Conservation (phyloP, 2,888 invertebrate genomes). For the Neoascia interrupta region DNA sequence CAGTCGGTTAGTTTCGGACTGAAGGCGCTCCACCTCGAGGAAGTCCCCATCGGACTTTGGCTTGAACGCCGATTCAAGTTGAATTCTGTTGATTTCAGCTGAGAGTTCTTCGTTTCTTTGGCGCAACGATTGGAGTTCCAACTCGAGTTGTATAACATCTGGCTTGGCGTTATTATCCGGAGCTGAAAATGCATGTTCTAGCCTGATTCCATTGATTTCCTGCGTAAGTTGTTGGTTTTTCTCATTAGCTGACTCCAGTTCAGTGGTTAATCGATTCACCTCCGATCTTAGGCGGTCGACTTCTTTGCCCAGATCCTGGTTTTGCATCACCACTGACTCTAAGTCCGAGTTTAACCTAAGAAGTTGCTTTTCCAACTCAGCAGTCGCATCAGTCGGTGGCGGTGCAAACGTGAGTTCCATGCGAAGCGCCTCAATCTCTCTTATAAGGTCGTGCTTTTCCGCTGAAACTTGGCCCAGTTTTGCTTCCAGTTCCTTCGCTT, state of each 20-base stretch:
- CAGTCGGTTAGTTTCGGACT: slow-evolving; percentile 36
- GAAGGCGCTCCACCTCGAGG: slow-evolving; percentile 27
- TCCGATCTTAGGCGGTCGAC: slow-evolving; percentile 31
- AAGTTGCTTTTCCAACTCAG: slow-evolving; percentile 22
- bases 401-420: slow-evolving; percentile 43
- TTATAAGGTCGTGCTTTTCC: slow-evolving; percentile 58
- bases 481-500: slow-evolving; percentile 32
- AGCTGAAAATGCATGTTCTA: slow-evolving; percentile 19
- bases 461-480: slow-evolving; percentile 49
- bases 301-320: slow-evolving; percentile 51
- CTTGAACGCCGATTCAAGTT: slow-evolving; percentile 29
- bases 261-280: slow-evolving; percentile 1
- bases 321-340: slow-evolving; percentile 50
- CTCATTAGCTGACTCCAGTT: not conserved
- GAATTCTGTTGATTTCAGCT: slow-evolving; percentile 41
- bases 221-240: slow-evolving; percentile 16
- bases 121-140: slow-evolving; percentile 72
- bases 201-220: slow-evolving; percentile 23
- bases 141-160: slow-evolving; percentile 39
- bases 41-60: not conserved
- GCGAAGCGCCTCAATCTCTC: slow-evolving; percentile 56
- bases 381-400: slow-evolving; percentile 2
- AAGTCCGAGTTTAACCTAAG: slow-evolving; percentile 19
- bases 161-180: not conserved
- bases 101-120: slow-evolving; percentile 71